Percentiles rank a stretch among this genome's conserved stretches.
Conservation (phyloP, 1,140 invertebrate species). For the Pollicipes pollicipes region DNA sequence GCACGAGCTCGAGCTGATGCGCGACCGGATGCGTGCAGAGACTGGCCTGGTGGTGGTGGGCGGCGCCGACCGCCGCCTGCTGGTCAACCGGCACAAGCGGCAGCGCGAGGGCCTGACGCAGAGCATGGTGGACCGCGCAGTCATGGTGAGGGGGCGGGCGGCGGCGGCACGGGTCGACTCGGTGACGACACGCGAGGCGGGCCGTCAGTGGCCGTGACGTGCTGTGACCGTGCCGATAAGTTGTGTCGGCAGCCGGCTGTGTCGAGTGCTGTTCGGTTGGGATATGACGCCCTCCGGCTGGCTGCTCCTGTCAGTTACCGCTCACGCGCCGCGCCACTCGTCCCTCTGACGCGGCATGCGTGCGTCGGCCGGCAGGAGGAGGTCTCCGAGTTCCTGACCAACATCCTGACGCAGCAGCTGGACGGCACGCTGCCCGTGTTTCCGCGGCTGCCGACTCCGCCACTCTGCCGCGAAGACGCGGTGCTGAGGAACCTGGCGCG, state of each 20-base stretch:
- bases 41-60: conserved; percentile 63
- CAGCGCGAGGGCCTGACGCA: conserved; percentile 57
- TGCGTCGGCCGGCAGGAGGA: neutral
- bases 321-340: too few relatives aligned
- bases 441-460: neutral
- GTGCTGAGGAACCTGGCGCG: neutral
- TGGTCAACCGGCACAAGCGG: conserved; percentile 49
- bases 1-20: conserved; percentile 12
- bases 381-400: neutral
- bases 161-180: too few relatives aligned
- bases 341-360: too few relatives aligned
- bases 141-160: conserved; percentile 33
- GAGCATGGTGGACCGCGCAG: conserved; percentile 56
- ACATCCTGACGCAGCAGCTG: neutral
- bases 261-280: too few relatives aligned
- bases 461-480: neutral
- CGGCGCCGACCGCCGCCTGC: conserved; percentile 54
- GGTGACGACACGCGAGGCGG: too few relatives aligned
- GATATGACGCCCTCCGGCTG: too few relatives aligned
- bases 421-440: neutral
- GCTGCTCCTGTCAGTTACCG: too few relatives aligned
- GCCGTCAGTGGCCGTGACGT: too few relatives aligned
- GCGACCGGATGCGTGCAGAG: conserved; percentile 49
- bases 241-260: too few relatives aligned
- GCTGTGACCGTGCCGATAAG: too few relatives aligned